Evolutionary conservation across 2,797 vertebrate species (phyloP).

Genomic region (Pelodytes ibericus): DNA sequence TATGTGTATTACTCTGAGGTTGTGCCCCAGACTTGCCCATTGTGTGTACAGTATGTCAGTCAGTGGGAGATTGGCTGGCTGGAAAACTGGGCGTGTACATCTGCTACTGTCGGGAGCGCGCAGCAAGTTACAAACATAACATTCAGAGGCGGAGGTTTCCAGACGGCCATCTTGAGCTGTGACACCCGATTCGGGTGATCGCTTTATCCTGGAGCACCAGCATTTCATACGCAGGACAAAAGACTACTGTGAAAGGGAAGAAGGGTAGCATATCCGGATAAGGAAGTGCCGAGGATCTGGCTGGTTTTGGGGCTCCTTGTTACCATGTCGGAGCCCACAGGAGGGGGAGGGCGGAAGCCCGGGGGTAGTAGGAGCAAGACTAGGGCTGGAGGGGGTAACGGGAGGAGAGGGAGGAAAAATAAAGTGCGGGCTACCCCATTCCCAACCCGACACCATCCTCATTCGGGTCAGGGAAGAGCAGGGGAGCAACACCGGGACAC

Average conservation of each 20-base stretch:
- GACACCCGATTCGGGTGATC: constrained; percentile 43
- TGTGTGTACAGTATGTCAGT: too few relatives aligned
- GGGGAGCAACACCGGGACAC: constrained; percentile 45
- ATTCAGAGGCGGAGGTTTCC: constrained; percentile 1
- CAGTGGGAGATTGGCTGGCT: not conserved
- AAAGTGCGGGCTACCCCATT: constrained; percentile 39
- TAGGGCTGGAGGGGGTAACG: constrained; percentile 31
- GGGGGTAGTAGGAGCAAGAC: constrained; percentile 39
- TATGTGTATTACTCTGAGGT: too few relatives aligned
- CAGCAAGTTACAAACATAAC: not conserved
- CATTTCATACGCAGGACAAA: constrained; percentile 64
- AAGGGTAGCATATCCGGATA: constrained; percentile 65
- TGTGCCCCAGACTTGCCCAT: too few relatives aligned
- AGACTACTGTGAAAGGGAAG: constrained; percentile 59
- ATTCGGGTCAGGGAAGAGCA: not conserved
- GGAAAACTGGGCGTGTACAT: not conserved
- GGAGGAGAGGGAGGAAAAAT: constrained; percentile 30
- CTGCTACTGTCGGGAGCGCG: not conserved
- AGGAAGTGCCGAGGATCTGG: constrained; percentile 64
- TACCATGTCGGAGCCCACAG: constrained; percentile 63
- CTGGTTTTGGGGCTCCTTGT: too few relatives aligned
- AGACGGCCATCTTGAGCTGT: constrained; percentile 24
- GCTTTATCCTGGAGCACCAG: constrained; percentile 35
- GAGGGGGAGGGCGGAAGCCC: constrained; percentile 58
- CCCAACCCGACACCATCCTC: constrained; percentile 15